These are phyloP conservation scores for Caenorhabditis sp. DNA, from an alignment of 2,888 invertebrate species.

Conservation along the genomic window DNA sequence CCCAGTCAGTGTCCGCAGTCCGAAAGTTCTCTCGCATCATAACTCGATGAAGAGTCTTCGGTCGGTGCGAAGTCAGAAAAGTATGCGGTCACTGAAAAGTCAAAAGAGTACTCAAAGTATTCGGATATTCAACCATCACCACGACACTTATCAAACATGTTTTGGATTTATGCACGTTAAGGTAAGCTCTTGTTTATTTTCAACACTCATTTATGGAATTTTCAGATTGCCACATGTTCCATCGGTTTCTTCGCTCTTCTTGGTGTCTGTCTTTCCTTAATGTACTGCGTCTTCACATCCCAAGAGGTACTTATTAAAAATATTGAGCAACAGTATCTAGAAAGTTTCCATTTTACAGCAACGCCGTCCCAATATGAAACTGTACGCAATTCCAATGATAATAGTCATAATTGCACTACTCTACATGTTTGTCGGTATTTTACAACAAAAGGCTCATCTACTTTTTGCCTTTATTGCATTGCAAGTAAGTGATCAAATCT, in stretches of 20 bases:
- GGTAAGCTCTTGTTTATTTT: conserved; percentile 25
- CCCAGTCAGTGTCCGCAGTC: conserved; percentile 54
- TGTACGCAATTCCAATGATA: conserved; percentile 69
- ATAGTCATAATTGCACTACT: conserved; percentile 71
- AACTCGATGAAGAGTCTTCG: conserved; percentile 66
- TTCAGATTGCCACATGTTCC: conserved; percentile 69
- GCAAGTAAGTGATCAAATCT: conserved; percentile 64
- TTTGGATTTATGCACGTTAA: conserved; percentile 72
- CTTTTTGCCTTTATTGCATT: conserved; percentile 72
- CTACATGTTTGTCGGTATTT: conserved; percentile 74
- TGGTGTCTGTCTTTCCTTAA: conserved; percentile 64
- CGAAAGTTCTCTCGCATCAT: conserved; percentile 59
- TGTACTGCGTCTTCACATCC: conserved; percentile 70
- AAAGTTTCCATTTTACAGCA: conserved; percentile 45
- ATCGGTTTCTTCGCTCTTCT: conserved; percentile 72
- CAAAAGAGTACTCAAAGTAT: conserved; percentile 66
- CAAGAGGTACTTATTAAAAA: conserved; percentile 54
- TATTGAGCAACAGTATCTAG: no score
- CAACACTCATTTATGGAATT: not conserved
- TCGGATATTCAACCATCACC: conserved; percentile 74
- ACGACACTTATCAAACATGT: conserved; percentile 70
- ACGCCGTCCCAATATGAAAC: conserved; percentile 64
- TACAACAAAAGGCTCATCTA: conserved; percentile 71
- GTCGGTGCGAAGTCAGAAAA: conserved; percentile 60
- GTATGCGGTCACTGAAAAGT: conserved; percentile 62